Percentiles rank a stretch among this genome's conserved stretches.
phyloP scores from a whole-genome alignment of 2,113 vertebrate species.

The Melanerpes aurifrons region DNA sequence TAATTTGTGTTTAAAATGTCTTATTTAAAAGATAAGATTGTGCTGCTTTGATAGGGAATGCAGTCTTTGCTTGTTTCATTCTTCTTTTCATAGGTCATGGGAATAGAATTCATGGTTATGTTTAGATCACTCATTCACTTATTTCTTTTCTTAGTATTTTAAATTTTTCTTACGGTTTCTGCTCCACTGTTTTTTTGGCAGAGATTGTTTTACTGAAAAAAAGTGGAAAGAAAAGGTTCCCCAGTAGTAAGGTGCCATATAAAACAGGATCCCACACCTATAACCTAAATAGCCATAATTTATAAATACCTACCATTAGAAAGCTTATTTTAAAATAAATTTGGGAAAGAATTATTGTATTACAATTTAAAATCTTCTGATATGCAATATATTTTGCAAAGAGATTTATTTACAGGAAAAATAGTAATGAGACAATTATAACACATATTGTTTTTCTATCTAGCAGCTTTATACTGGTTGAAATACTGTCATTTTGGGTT shows the following conservation, averaged over 20 bases:
- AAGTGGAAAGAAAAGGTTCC: constrained; percentile 59
- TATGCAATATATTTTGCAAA: constrained; percentile 50
- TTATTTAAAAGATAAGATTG: constrained; percentile 7
- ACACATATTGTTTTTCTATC: constrained; percentile 5
- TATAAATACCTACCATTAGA: constrained; percentile 71
- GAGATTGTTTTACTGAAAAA: constrained; percentile 52
- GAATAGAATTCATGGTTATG: constrained; percentile 66
- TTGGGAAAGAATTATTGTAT: constrained; percentile 59
- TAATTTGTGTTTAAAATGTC: constrained; percentile 8
- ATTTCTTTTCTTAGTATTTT: constrained; percentile 72
- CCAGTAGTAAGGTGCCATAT: constrained; percentile 74
- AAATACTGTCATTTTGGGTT: constrained; percentile 24
- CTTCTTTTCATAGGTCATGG: constrained; percentile 64
- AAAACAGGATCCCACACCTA: constrained; percentile 80
- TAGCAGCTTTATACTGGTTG: constrained; percentile 9
- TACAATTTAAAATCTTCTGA: constrained; percentile 54
- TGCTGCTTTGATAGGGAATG: neutral
- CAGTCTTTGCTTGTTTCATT: constrained; percentile 11
- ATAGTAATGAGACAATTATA: constrained; percentile 35
- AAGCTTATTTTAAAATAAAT: constrained; percentile 67
- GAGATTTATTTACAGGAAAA: constrained; percentile 17
- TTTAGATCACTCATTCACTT: constrained; percentile 73
- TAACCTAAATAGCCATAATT: constrained; percentile 66
- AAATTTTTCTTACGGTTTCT: constrained; percentile 73
- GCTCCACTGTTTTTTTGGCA: constrained; percentile 75